Evolutionary conservation across 2,888 invertebrate species (phyloP), one percentile per base, ranked within the genome.

Genomic region (Drosophila subquinaria): DNA sequence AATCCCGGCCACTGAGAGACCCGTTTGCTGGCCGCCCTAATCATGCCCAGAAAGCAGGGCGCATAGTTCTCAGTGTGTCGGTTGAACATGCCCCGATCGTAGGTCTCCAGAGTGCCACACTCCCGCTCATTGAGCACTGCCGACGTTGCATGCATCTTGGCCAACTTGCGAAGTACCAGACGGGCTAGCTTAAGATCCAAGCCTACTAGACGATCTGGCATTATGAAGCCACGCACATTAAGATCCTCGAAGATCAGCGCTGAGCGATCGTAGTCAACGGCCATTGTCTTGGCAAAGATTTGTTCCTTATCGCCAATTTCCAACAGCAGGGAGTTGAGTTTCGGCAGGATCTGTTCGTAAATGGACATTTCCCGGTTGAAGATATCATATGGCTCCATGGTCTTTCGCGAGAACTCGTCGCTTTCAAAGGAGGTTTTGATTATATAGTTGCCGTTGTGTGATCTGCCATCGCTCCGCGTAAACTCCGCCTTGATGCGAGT

Each of bases 61-160:
- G 81, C 84, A 74, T 92, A 92, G 33, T 81, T 86, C 0, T 90
- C 82, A 0, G 92, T 92, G 55, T 92, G 76, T 0, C 92, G 86
- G 72, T 93, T 93, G 43, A 92, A 92, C 83, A 93, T 82, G 8
- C 93, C 92, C 6, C 91, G 86, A 81, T 93, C 91, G 42, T 91
- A 93, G 3, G 55, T 50, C 56, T 91, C 80, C 15, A 92, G 73
- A 3, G 51, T 76, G 0, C 86, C 88, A 8, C 35, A 36, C 64
- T 92, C 89, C 0, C 91, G 92, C 13, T 92, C 90, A 67, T 94
- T 94, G 40, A 93, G 80, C 0, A 93, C 93, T 0, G 94, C 92
- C 2, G 94, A 93, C 1, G 94, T 91, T 1, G 94, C 94, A 81
- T 94, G 94, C 85, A 94, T 94, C 77, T 92, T 92, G 5, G 94